Evolutionary conservation across 1,140 invertebrate genomes (phyloP).

Genomic region (Charaxes varanes): DNA sequence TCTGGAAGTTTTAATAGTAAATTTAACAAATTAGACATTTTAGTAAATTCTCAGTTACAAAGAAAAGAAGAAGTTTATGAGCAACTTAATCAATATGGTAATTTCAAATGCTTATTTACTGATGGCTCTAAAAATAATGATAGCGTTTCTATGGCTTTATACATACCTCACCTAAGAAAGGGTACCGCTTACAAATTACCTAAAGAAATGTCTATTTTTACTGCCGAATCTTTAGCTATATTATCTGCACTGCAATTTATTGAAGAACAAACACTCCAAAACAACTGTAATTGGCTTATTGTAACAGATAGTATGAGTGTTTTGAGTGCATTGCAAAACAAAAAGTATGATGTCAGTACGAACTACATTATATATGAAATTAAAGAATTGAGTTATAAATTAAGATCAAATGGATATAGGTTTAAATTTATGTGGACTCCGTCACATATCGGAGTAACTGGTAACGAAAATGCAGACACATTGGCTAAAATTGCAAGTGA

Average conservation of each 20-base stretch:
- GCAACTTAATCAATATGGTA: background rate
- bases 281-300: background rate
- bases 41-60: background rate
- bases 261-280: background rate
- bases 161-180: constrained; percentile 3
- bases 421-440: constrained; percentile 1
- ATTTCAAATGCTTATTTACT: background rate
- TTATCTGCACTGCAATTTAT: constrained; percentile 3
- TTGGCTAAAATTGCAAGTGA: no score
- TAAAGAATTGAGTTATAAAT: background rate
- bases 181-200: background rate
- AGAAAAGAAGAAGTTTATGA: constrained; percentile 3
- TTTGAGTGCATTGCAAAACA: background rate
- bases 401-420: background rate
- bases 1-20: no score
- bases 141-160: background rate
- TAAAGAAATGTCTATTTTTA: background rate
- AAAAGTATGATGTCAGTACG: background rate
- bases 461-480: background rate
- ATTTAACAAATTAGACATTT: constrained; percentile 1
- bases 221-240: constrained; percentile 3
- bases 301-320: constrained; percentile 2
- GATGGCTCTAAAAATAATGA: constrained; percentile 2
- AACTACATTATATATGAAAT: constrained; percentile 3
- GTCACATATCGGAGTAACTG: background rate